phyloP scores from a whole-genome alignment of 1,140 invertebrate species.

The Dinothrombium tinctorium region DNA sequence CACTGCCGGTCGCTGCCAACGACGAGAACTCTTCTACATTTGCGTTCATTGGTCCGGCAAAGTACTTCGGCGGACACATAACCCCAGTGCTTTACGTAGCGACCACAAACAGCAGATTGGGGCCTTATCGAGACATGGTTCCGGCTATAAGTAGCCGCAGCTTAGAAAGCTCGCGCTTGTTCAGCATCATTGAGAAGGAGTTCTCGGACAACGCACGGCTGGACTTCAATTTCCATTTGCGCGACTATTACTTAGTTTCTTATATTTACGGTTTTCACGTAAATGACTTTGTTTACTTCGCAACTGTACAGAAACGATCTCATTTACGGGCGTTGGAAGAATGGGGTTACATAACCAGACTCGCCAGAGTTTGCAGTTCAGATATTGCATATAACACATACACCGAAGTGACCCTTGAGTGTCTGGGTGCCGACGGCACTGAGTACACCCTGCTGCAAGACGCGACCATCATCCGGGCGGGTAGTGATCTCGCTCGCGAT shows the following conservation, averaged over 20 bases:
- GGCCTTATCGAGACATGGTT: conserved; percentile 74
- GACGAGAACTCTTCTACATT: conserved; percentile 71
- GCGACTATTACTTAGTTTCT: conserved; percentile 70
- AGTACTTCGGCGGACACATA: conserved; percentile 41
- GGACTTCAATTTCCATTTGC: conserved; percentile 58
- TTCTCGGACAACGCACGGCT: conserved; percentile 66
- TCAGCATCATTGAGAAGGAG: conserved; percentile 40
- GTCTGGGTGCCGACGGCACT: conserved; percentile 29
- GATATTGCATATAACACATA: conserved; percentile 80
- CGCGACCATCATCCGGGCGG: conserved; percentile 55
- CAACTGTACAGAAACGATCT: conserved; percentile 75
- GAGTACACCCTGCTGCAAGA: conserved; percentile 75
- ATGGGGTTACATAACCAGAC: conserved; percentile 66
- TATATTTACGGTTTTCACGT: conserved; percentile 89
- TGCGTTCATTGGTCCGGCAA: conserved; percentile 75
- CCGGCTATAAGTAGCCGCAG: conserved; percentile 63
- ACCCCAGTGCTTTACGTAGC: conserved; percentile 72
- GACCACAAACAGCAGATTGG: conserved; percentile 74
- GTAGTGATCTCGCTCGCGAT: conserved; percentile 47
- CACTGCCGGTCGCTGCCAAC: conserved; percentile 59
- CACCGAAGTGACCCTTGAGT: conserved; percentile 76
- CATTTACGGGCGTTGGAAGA: conserved; percentile 54
- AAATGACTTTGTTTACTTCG: conserved; percentile 78
- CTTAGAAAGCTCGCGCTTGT: conserved; percentile 35
- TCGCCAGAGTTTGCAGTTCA: conserved; percentile 72